phyloP scores from a whole-genome alignment of 2,113 vertebrate genomes.

The Propithecus coquereli region DNA sequence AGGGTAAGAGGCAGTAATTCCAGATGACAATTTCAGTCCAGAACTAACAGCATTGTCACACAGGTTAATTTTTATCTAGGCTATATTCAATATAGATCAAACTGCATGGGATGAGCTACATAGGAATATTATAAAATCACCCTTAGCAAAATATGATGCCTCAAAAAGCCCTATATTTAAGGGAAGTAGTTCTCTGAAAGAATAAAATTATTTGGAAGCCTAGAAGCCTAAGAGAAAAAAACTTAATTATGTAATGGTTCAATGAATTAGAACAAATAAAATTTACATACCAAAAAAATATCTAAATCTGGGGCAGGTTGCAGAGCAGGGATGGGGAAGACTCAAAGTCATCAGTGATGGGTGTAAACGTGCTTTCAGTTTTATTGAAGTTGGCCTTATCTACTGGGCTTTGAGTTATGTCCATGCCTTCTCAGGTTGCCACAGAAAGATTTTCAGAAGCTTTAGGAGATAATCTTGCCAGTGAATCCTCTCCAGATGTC shows the following conservation, averaged over 20 bases:
- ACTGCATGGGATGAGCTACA: background rate
- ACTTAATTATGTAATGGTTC: background rate
- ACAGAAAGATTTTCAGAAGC: background rate
- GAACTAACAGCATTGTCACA: background rate
- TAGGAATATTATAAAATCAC: background rate
- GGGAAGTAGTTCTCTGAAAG: background rate
- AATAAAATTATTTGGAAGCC: background rate
- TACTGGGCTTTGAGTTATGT: background rate
- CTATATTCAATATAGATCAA: background rate
- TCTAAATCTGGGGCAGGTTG: background rate
- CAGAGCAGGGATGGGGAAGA: rapidly evolving
- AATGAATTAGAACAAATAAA: background rate
- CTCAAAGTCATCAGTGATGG: background rate
- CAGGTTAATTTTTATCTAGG: background rate
- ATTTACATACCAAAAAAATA: background rate
- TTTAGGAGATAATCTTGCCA: background rate
- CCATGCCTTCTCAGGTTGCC: background rate
- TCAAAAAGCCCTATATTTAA: background rate
- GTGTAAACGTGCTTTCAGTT: background rate
- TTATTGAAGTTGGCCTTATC: background rate
- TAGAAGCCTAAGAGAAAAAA: background rate
- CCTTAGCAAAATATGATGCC: background rate
- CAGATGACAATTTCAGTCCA: background rate
- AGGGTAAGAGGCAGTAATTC: background rate
- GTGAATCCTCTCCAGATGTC: background rate